Conservation (phyloP, 2,113 vertebrate species). For the Calidris pugnax region DNA sequence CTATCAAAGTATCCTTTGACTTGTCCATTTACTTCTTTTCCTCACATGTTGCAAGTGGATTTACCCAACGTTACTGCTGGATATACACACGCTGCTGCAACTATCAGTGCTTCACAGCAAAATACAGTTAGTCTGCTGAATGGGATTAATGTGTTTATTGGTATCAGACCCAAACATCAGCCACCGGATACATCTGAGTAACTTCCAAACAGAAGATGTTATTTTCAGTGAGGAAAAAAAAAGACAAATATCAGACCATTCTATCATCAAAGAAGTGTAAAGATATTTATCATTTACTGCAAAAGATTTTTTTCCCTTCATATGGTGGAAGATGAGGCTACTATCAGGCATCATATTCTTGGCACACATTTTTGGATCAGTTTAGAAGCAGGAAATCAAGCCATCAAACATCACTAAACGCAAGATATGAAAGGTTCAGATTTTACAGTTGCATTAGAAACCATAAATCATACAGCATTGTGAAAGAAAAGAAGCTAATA, state of each 20-base stretch:
- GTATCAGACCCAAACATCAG: not conserved
- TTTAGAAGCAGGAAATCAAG: constrained; percentile 35
- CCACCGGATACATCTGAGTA: not conserved
- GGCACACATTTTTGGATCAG: constrained; percentile 20
- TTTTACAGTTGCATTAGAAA: constrained; percentile 8
- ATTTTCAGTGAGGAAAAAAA: not conserved
- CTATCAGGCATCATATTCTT: not conserved
- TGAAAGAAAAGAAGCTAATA: constrained; percentile 1
- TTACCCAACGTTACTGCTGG: not conserved
- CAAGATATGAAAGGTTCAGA: not conserved
- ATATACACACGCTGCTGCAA: not conserved
- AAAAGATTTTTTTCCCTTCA: not conserved
- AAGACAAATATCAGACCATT: not conserved
- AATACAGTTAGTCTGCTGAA: not conserved
- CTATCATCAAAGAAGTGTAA: not conserved
- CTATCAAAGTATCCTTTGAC: not conserved
- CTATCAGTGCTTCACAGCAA: not conserved
- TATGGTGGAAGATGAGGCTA: not conserved
- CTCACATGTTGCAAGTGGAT: not conserved
- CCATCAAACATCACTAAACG: not conserved
- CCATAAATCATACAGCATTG: constrained; percentile 23
- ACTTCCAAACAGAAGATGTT: not conserved
- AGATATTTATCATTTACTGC: not conserved
- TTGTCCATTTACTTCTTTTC: not conserved
- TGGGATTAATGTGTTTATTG: not conserved